These are phyloP conservation scores for Sandelia bainsii DNA, from an alignment of 2,797 vertebrate species.

Conservation along the genomic window DNA sequence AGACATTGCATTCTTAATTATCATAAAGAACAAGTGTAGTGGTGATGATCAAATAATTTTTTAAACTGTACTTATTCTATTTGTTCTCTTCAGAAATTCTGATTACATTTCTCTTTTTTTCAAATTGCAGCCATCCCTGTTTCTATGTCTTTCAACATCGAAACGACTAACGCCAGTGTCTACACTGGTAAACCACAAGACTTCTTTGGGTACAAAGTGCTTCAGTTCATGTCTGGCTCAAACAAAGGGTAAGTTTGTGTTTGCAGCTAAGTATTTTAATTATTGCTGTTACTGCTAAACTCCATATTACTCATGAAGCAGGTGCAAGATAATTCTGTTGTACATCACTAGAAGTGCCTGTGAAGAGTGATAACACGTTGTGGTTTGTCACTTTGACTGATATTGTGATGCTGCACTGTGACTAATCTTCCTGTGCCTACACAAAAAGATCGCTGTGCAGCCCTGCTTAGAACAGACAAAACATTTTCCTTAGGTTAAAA, in stretches of 20 bases:
- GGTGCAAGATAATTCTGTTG: background rate
- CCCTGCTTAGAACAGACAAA: background rate
- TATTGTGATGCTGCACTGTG: background rate
- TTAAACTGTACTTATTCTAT: too few species aligned
- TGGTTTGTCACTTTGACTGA: conserved; percentile 1
- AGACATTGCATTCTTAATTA: too few species aligned
- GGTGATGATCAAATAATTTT: background rate
- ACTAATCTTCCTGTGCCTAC: background rate
- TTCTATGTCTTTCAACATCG: conserved; percentile 74
- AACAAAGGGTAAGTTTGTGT: conserved; percentile 67
- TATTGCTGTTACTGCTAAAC: background rate
- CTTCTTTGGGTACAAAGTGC: conserved; percentile 80
- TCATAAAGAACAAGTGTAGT: too few species aligned
- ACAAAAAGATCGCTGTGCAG: background rate
- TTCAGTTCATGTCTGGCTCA: conserved; percentile 54
- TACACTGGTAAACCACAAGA: conserved; percentile 30
- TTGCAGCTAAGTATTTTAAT: background rate
- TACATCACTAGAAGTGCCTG: rapidly evolving
- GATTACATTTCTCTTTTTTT: background rate
- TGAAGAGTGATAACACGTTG: background rate
- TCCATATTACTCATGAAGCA: background rate
- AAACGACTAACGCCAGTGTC: conserved; percentile 20
- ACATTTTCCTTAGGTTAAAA: background rate
- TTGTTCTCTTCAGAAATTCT: too few species aligned
- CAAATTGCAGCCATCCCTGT: conserved; percentile 36